These are phyloP conservation scores for Carassius gibelio DNA, from an alignment of 2,113 vertebrate genomes.

Conservation along the genomic window DNA sequence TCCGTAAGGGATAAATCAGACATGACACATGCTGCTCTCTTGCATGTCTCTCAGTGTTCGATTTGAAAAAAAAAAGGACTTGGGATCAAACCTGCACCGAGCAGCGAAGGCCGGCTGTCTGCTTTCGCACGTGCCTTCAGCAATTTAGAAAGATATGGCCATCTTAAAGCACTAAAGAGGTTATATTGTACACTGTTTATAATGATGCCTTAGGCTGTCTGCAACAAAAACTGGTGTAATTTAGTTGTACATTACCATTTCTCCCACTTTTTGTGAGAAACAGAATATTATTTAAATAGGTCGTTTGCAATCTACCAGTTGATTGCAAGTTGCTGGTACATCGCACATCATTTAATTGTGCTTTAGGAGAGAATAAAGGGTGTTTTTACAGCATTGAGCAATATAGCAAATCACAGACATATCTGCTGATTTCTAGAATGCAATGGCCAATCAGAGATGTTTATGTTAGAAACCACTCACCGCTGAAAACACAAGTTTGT, in stretches of 20 bases:
- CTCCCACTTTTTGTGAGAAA: neutral
- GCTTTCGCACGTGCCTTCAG: neutral
- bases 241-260: neutral
- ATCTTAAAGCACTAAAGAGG: neutral
- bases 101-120: neutral
- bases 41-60: slow-evolving; percentile 52
- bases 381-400: no score
- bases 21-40: slow-evolving; percentile 56
- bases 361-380: no score
- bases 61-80: slow-evolving; percentile 54
- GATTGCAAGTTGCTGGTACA: no score
- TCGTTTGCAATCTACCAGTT: no score
- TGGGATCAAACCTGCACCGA: neutral
- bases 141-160: neutral
- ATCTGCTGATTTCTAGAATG: no score
- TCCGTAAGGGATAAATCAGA: slow-evolving; percentile 47
- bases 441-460: no score
- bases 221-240: neutral
- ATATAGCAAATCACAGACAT: no score
- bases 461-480: no score
- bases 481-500: no score
- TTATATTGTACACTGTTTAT: neutral
- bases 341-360: no score
- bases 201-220: neutral
- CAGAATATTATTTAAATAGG: neutral